Evolutionary conservation across 1,140 invertebrate genomes (phyloP).

Genomic region (Sycophaga agraensis): DNA sequence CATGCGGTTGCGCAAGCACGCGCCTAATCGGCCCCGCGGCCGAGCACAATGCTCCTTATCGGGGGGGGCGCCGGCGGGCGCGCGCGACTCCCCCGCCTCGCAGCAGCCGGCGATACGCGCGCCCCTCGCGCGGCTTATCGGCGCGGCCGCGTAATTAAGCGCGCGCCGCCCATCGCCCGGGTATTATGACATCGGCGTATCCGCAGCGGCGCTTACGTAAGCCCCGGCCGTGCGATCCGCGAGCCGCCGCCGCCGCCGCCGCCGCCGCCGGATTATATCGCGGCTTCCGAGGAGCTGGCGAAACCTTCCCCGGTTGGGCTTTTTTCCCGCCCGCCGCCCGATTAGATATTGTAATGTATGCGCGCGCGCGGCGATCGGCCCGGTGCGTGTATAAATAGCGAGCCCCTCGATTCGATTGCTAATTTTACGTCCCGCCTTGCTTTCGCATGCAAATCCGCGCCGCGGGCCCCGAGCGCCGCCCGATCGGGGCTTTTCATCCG

Average conservation of each 20-base stretch:
- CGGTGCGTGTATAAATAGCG: constrained; percentile 6
- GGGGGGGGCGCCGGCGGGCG: constrained; percentile 4
- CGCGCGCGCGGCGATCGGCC: too few relatives aligned
- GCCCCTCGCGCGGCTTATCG: neutral
- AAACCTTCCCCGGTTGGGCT: neutral
- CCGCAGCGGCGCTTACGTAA: neutral
- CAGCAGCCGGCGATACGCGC: neutral
- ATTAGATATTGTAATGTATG: neutral
- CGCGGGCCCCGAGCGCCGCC: too few relatives aligned
- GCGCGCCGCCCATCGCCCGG: too few relatives aligned
- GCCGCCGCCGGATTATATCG: too few relatives aligned
- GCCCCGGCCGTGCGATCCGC: neutral
- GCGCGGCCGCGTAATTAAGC: too few relatives aligned
- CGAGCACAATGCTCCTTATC: neutral
- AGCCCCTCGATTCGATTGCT: neutral
- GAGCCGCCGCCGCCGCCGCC: too few relatives aligned
- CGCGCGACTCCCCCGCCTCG: too few relatives aligned
- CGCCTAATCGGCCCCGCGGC: too few relatives aligned
- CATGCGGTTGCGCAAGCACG: too few relatives aligned
- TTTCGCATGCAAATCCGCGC: too few relatives aligned
- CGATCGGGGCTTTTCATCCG: too few relatives aligned
- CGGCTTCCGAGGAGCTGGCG: neutral
- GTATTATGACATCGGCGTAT: constrained; percentile 9
- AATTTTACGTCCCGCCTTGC: neutral
- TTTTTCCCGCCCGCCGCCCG: neutral